Evolutionary conservation across 2,113 vertebrate species (phyloP).

Genomic region (Callorhinus ursinus): DNA sequence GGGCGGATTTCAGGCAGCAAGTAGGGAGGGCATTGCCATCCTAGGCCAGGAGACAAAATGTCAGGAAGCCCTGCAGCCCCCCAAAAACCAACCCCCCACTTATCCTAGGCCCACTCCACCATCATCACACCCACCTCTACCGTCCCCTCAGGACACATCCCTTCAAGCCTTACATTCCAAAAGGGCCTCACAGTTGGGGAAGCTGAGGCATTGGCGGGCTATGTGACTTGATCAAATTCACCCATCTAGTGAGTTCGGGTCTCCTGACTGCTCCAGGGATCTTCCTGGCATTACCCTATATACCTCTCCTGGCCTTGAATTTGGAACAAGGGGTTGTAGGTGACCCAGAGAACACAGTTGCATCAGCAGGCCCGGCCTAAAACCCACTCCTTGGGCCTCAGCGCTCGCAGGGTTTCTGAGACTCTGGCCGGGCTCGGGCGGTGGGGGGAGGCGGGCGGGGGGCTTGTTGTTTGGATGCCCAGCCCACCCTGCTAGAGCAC

Average conservation of each 20-base stretch:
- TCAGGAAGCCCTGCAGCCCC: not conserved
- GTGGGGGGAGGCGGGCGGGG: too few relatives aligned
- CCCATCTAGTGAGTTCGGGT: not conserved
- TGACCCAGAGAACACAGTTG: fast-evolving
- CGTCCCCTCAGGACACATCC: not conserved
- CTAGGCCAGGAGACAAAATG: not conserved
- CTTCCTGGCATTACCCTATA: not conserved
- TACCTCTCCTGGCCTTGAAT: not conserved
- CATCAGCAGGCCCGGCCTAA: fast-evolving
- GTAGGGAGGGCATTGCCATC: not conserved
- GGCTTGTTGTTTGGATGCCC: too few relatives aligned
- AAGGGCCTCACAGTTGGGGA: not conserved
- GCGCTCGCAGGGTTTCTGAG: fast-evolving
- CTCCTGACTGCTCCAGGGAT: not conserved
- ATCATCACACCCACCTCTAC: not conserved
- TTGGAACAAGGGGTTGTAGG: not conserved
- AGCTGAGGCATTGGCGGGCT: not conserved
- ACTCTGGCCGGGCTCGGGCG: too few relatives aligned
- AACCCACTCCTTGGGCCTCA: fast-evolving
- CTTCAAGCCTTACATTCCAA: not conserved
- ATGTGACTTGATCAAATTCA: not conserved
- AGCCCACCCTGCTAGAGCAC: not conserved
- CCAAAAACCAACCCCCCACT: not conserved
- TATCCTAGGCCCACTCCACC: not conserved
- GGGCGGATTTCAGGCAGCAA: not conserved